Evolutionary conservation across 2,888 invertebrate genomes (phyloP).

Genomic region (Eristalinus aeneus): DNA sequence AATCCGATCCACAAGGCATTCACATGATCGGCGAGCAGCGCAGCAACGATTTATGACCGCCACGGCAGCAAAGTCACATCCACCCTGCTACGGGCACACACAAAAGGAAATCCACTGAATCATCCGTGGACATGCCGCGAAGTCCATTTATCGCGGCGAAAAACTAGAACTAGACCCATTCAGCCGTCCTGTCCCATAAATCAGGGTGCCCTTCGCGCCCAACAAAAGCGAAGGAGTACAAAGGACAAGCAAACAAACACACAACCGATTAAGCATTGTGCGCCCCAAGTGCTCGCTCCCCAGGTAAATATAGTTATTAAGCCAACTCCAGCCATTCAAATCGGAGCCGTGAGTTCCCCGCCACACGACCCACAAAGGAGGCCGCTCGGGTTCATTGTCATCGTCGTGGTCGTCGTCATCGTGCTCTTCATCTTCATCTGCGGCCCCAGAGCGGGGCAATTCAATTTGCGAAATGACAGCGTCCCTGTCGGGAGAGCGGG

Average conservation of each 20-base stretch:
- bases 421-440: slow-evolving; percentile 9
- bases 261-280: slow-evolving; percentile 39
- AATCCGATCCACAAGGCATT: slow-evolving; percentile 50
- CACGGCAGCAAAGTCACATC: slow-evolving; percentile 30
- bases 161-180: slow-evolving; percentile 42
- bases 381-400: slow-evolving; percentile 54
- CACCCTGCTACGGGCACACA: slow-evolving; percentile 32
- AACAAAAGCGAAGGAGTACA: slow-evolving; percentile 51
- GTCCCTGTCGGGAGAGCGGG: background rate
- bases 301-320: slow-evolving; percentile 65
- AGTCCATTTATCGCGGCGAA: slow-evolving; percentile 12
- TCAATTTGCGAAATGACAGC: slow-evolving; percentile 58
- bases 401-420: slow-evolving; percentile 6
- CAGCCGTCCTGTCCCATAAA: slow-evolving; percentile 52
- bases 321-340: slow-evolving; percentile 51
- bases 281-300: background rate
- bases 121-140: slow-evolving; percentile 29
- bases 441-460: slow-evolving; percentile 19
- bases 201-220: slow-evolving; percentile 33
- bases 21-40: slow-evolving; percentile 56
- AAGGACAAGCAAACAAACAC: slow-evolving; percentile 57
- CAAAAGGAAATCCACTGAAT: slow-evolving; percentile 57
- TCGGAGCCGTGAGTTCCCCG: slow-evolving; percentile 19
- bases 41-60: slow-evolving; percentile 61
- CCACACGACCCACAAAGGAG: slow-evolving; percentile 47